These are phyloP conservation scores for Heteractis magnifica DNA, from an alignment of 92 coral and sea anemone species.

Conservation along the genomic window DNA sequence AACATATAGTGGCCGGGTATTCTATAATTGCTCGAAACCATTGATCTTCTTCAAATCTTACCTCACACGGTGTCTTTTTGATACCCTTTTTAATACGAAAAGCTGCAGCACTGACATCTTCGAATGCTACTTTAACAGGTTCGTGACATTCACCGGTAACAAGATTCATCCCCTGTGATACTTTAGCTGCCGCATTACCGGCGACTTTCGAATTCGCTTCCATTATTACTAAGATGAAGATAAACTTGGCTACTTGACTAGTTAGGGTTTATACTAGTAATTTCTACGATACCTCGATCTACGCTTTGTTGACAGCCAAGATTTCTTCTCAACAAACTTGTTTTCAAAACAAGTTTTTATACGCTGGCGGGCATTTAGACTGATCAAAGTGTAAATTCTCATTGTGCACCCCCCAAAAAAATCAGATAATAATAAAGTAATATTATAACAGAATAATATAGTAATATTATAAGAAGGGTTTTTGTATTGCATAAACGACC, in stretches of 20 bases:
- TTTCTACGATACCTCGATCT: neutral
- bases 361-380: neutral
- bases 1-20: too few species aligned
- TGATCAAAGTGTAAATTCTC: conserved; percentile 16
- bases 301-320: neutral
- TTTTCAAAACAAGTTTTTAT: conserved; percentile 3
- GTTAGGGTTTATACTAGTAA: neutral
- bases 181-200: too few species aligned
- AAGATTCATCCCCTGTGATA: conserved; percentile 11
- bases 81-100: conserved; percentile 68
- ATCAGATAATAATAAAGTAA: too few species aligned
- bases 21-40: neutral
- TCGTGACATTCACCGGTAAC: conserved; percentile 45
- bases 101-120: conserved; percentile 73
- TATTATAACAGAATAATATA: too few species aligned
- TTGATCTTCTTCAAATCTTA: conserved; percentile 1
- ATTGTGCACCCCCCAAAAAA: neutral
- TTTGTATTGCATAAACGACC: too few species aligned
- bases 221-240: neutral
- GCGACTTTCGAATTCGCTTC: neutral
- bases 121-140: conserved; percentile 59
- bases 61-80: conserved; percentile 72
- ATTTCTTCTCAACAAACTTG: neutral
- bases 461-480: too few species aligned
- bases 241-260: neutral